Conservation (phyloP, 1,140 invertebrate species). For the Carposina sasakii region DNA sequence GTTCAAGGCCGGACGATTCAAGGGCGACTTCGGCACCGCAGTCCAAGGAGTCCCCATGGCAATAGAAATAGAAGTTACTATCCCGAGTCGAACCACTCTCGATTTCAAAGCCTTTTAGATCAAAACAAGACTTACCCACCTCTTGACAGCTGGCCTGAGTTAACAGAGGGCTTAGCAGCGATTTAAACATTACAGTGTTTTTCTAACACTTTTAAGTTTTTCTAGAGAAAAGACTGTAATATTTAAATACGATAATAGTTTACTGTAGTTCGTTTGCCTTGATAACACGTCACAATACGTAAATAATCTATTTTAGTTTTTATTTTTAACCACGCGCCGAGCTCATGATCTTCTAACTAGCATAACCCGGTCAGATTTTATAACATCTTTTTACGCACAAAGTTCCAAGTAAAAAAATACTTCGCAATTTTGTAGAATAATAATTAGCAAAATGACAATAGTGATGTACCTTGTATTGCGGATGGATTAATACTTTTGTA, state of each 20-base stretch:
- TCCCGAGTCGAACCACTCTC: background rate
- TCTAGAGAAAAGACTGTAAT: constrained; percentile 41
- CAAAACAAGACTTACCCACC: constrained; percentile 74
- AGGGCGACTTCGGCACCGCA: constrained; percentile 47
- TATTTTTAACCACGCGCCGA: constrained; percentile 54
- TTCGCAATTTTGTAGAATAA: too few species aligned
- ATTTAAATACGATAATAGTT: constrained; percentile 38
- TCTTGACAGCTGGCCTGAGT: constrained; percentile 75
- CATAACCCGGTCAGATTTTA: too few species aligned
- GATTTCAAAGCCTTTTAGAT: constrained; percentile 19
- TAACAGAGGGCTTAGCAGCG: constrained; percentile 62
- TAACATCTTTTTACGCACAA: too few species aligned
- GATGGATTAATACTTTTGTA: too few species aligned
- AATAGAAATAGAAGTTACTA: constrained; percentile 11
- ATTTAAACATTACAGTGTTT: constrained; percentile 71
- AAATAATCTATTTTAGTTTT: constrained; percentile 70
- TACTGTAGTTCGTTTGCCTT: constrained; percentile 55
- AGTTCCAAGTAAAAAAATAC: too few species aligned
- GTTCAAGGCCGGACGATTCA: constrained; percentile 59
- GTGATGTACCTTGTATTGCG: too few species aligned
- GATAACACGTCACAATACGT: constrained; percentile 62
- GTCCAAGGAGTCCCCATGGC: constrained; percentile 28
- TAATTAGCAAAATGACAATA: too few species aligned
- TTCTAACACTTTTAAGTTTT: constrained; percentile 47
- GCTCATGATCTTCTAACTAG: constrained; percentile 56